Base-by-base conservation (phyloP, 23 tunicate genomes). In the Halocynthia roretzi region DNA sequence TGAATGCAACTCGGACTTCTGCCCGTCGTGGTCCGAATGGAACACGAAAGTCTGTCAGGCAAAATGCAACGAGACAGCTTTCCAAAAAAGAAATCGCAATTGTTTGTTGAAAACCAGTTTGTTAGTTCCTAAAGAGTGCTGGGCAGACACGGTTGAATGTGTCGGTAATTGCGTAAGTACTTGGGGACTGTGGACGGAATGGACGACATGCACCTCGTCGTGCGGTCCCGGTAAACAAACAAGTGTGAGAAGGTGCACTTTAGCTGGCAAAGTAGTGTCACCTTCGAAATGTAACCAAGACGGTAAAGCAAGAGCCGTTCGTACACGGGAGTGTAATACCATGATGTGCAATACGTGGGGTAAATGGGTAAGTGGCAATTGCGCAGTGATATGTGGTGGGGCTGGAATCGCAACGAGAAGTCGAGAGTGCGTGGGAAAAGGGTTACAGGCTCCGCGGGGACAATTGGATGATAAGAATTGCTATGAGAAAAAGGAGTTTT, bases 221-320 rank as follows among this genome's bases (percentile, higher is more conserved):
- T 65, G 70, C 31, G 70, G 70, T 11, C 70, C 70, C 15, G 70
- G 70, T 65, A 65, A 65, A 65, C 70, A 65, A 65, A 65, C 70
- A 0, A 20, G 48, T 10, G 70, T 65, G 5, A 65, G 70, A 15
- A 65, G 70, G 31, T 65, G 70, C 18, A 10, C 70, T 15, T 5
- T 65, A 6, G 31, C 22, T 48, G 70, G 70, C 19, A 65, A 20
- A 20, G 19, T 11, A 9, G 70, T 65, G 10, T 40, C 22, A 20
- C 70, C 70, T 10, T 8, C 5, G 9, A 0, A 10, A 20, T 65
- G 70, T 65, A 48, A 6, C 5, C 1, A 65, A 15, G 70, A 48
- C 5, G 31, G 31, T 0, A 65, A 65, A 65, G 31, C 15, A 15
- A 15, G 9, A 65, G 31, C 18, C 31, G 9, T 65, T 20, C 15